These are phyloP conservation scores for Dasysyrphus tricinctus DNA, from an alignment of 2,888 invertebrate species.

Conservation along the genomic window DNA sequence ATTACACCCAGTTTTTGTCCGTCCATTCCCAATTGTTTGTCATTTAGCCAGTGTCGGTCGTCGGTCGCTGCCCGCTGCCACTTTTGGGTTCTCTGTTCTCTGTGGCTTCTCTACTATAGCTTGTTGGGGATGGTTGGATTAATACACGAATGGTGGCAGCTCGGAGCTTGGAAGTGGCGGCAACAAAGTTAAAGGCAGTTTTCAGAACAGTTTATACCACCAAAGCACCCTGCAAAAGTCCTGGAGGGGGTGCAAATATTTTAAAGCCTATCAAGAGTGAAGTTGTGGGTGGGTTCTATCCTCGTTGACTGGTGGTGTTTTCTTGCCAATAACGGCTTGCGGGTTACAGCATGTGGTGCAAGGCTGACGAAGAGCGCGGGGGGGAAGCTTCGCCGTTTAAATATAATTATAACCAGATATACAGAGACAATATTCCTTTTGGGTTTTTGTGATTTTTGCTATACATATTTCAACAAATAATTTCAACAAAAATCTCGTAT, in stretches of 20 bases:
- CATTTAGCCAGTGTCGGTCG: constrained; percentile 33
- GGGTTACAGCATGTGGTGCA: too few relatives aligned
- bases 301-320: constrained; percentile 33
- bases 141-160: constrained; percentile 49
- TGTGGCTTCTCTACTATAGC: constrained; percentile 34
- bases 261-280: constrained; percentile 62
- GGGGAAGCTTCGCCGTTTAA: not conserved
- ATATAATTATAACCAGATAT: not conserved
- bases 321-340: constrained; percentile 19
- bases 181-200: constrained; percentile 43
- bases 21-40: constrained; percentile 67
- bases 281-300: constrained; percentile 70
- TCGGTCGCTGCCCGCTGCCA: constrained; percentile 37
- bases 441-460: not conserved
- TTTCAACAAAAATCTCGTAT: too few relatives aligned
- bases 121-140: constrained; percentile 72
- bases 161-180: constrained; percentile 7
- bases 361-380: not conserved
- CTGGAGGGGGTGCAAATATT: constrained; percentile 59
- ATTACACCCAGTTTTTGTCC: constrained; percentile 51
- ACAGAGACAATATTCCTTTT: not conserved
- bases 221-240: constrained; percentile 50
- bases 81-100: constrained; percentile 35
- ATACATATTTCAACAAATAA: too few relatives aligned
- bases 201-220: constrained; percentile 41